These are phyloP conservation scores for Nyctibius bracteatus DNA, from an alignment of 2,113 vertebrate species.

Conservation along the genomic window DNA sequence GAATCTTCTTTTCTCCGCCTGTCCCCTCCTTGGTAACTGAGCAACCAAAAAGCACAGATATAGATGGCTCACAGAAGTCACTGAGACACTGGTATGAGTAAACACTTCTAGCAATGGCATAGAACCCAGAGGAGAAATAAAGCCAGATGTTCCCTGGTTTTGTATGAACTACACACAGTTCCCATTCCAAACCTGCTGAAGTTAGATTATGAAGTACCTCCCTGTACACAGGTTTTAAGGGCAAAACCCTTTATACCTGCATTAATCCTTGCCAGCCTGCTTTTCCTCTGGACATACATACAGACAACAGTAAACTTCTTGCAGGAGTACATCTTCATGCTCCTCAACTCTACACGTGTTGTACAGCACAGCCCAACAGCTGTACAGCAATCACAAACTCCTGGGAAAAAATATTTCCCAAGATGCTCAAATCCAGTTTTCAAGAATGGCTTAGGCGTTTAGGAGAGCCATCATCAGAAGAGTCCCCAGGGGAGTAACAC, in stretches of 20 bases:
- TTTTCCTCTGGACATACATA: neutral
- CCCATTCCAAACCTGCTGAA: neutral
- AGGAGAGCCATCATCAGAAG: neutral
- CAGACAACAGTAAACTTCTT: neutral
- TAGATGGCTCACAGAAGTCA: neutral
- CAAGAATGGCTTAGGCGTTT: neutral
- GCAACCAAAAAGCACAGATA: neutral
- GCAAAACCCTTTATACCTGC: neutral
- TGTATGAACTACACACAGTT: neutral
- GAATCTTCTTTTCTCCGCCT: neutral
- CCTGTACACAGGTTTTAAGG: neutral
- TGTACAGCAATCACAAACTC: neutral
- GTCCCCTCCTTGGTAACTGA: neutral
- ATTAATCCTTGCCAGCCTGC: neutral
- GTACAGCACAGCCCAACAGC: neutral
- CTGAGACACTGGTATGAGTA: neutral
- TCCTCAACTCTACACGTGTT: neutral
- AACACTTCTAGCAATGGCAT: neutral
- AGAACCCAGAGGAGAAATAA: neutral
- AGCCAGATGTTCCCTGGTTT: neutral
- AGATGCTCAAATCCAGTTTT: neutral
- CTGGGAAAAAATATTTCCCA: neutral
- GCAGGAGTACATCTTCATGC: neutral
- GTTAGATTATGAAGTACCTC: neutral
- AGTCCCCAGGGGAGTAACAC: neutral